A percentile compares a stretch with the other conserved stretches of the same genome.
phyloP scores from a whole-genome alignment of 2,888 invertebrate genomes.

The Cenopis cana region DNA sequence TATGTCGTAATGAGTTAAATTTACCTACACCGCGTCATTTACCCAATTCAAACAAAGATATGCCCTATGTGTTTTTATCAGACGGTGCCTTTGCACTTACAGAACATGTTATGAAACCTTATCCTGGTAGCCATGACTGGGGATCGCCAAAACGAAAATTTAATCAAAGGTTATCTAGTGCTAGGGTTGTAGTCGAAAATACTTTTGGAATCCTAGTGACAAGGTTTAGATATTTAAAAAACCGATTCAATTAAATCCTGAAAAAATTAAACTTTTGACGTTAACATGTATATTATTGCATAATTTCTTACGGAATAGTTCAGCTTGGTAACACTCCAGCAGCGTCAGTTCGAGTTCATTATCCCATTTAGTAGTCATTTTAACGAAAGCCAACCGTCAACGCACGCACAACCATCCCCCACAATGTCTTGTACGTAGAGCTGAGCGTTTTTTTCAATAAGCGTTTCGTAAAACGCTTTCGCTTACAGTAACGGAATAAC shows the following conservation, averaged over 20 bases:
- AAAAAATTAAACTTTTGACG: slow-evolving; percentile 40
- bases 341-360: slow-evolving; percentile 29
- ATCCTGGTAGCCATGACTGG: slow-evolving; percentile 38
- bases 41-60: slow-evolving; percentile 38
- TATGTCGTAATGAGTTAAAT: slow-evolving; percentile 30
- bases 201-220: slow-evolving; percentile 46
- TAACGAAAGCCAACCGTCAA: slow-evolving; percentile 18
- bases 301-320: slow-evolving; percentile 49
- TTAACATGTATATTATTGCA: slow-evolving; percentile 48
- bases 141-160: slow-evolving; percentile 41
- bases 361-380: slow-evolving; percentile 15
- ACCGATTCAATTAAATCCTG: slow-evolving; percentile 45
- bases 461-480: too few relatives aligned
- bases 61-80: slow-evolving; percentile 47
- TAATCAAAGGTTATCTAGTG: slow-evolving; percentile 42
- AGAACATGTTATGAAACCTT: slow-evolving; percentile 47
- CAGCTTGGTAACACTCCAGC: slow-evolving; percentile 37
- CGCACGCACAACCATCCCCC: slow-evolving; percentile 9
- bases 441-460: too few relatives aligned
- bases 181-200: slow-evolving; percentile 50
- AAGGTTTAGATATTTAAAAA: slow-evolving; percentile 46
- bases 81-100: slow-evolving; percentile 48
- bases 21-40: slow-evolving; percentile 32
- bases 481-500: too few relatives aligned
- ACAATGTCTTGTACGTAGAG: slow-evolving; percentile 1